Evolutionary conservation across 1,140 invertebrate genomes (phyloP), one percentile per base, ranked within the genome.

Genomic region (Dendroctonus ponderosae): DNA sequence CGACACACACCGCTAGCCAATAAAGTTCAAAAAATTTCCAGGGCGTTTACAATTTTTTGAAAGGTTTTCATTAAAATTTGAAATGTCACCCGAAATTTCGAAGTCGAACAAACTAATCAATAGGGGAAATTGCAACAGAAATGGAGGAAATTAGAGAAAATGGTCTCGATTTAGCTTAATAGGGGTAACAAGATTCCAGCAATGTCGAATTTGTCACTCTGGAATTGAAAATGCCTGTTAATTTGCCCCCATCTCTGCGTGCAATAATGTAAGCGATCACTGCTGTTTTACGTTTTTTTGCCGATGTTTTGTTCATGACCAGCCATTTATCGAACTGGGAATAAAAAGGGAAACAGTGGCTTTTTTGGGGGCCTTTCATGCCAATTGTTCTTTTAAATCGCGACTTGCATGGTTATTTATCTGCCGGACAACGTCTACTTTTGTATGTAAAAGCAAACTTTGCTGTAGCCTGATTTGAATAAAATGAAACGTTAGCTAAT

Each of bases 121-220:
- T 63, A 26, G 9, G 48, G 62, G 62, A 63, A 63, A 63, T 63
- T 26, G 52, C 52, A 37, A 46, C 62, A 54, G 62, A 38, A 63
- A 63, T 63, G 12, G 62, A 53, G 62, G 62, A 63, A 63, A 63
- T 63, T 63, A 63, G 62, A 63, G 62, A 63, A 63, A 63, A 63
- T 56, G 50, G 62, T 54, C 44, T 56, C 62, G 62, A 65, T 65
- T 57, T 51, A 43, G 52, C 62, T 50, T 65, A 65, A 65, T 65
- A 65, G 52, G 62, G 62, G 62, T 65, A 65, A 57, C 62, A 65
- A 65, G 62, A 65, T 65, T 65, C 62, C 46, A 50, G 26, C 53
- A 39, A 65, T 65, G 42, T 41, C 54, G 38, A 65, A 65, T 65
- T 65, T 65, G 62, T 65, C 62, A 65, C 53, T 37, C 12, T 12